A percentile compares a stretch with the other conserved stretches of the same genome.
Evolutionary conservation across 2,797 vertebrate species (phyloP).

Genomic region (Chaunax sp.): DNA sequence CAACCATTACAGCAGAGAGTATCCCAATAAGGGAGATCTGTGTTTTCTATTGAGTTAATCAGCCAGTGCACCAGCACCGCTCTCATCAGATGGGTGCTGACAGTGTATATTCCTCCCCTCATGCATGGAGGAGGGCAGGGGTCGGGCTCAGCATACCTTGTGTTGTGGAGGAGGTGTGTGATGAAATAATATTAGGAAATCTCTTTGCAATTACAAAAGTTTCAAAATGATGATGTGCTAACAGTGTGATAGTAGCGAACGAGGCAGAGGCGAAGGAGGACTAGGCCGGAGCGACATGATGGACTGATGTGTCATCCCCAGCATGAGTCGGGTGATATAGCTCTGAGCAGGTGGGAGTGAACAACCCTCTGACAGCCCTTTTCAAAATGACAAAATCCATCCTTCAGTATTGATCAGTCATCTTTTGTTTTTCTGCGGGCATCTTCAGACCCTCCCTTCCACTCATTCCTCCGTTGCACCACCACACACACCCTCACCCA

Average conservation of each 20-base stretch:
- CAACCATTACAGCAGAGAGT: slow-evolving; percentile 78
- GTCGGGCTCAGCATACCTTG: slow-evolving; percentile 59
- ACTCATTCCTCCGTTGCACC: slow-evolving; percentile 77
- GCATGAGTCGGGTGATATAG: slow-evolving; percentile 53
- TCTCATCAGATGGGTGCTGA: slow-evolving; percentile 47
- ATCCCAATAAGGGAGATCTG: slow-evolving; percentile 79
- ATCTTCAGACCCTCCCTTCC: slow-evolving; percentile 70
- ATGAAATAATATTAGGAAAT: slow-evolving; percentile 61
- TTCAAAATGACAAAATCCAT: slow-evolving; percentile 89
- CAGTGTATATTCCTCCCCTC: slow-evolving; percentile 60
- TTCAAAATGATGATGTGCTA: slow-evolving; percentile 43
- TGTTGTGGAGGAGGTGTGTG: slow-evolving; percentile 68
- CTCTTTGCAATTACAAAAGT: slow-evolving; percentile 65
- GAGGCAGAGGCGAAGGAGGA: slow-evolving; percentile 24
- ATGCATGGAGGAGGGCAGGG: slow-evolving; percentile 58
- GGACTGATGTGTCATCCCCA: slow-evolving; percentile 56
- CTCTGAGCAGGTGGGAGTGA: slow-evolving; percentile 72
- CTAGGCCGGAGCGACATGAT: slow-evolving; percentile 45
- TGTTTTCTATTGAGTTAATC: slow-evolving; percentile 81
- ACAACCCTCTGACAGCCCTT: slow-evolving; percentile 76
- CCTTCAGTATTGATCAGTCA: slow-evolving; percentile 86
- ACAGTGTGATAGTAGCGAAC: slow-evolving; percentile 13
- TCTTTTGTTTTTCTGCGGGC: slow-evolving; percentile 79
- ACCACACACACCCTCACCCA: slow-evolving; percentile 68
- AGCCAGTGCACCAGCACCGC: slow-evolving; percentile 47